Percentiles rank a stretch among this genome's conserved stretches.
Evolutionary conservation across 1,140 invertebrate genomes (phyloP).

Genomic region (Drosophila rhopaloa): DNA sequence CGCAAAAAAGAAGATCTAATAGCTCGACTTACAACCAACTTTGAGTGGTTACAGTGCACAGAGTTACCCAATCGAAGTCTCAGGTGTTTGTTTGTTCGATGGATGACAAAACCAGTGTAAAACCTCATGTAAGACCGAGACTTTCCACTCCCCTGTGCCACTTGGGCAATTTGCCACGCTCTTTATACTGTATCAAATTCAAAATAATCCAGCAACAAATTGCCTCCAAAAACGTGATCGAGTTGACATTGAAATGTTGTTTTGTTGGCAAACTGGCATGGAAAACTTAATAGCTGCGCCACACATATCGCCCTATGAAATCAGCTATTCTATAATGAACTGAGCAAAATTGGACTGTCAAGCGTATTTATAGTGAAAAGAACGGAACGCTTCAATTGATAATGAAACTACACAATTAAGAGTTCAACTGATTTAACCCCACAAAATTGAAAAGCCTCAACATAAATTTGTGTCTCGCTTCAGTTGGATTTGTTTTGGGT

Average conservation of each 20-base stretch:
- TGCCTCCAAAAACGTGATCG: constrained; percentile 68
- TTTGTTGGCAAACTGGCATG: constrained; percentile 48
- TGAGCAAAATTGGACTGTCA: constrained; percentile 16
- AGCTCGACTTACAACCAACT: constrained; percentile 20
- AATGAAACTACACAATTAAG: constrained; percentile 69
- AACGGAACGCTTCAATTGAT: constrained; percentile 67
- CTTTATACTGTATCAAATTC: constrained; percentile 74
- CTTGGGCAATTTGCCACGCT: constrained; percentile 72
- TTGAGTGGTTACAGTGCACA: constrained; percentile 12
- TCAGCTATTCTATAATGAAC: constrained; percentile 24
- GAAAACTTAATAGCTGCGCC: constrained; percentile 40
- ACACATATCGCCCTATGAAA: constrained; percentile 48
- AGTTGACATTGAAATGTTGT: constrained; percentile 72
- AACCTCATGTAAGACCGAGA: constrained; percentile 31
- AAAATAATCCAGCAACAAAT: constrained; percentile 63
- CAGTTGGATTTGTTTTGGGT: constrained; percentile 7
- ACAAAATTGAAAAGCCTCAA: constrained; percentile 57
- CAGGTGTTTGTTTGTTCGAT: constrained; percentile 48
- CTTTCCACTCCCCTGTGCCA: constrained; percentile 12
- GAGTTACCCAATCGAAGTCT: constrained; percentile 29
- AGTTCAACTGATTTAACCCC: constrained; percentile 73
- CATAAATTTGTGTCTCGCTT: constrained; percentile 32
- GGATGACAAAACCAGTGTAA: constrained; percentile 63
- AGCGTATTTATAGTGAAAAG: constrained; percentile 23
- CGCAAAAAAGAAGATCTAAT: constrained; percentile 33